phyloP scores from a whole-genome alignment of 2,797 vertebrate genomes.

The Lophotriccus pileatus region DNA sequence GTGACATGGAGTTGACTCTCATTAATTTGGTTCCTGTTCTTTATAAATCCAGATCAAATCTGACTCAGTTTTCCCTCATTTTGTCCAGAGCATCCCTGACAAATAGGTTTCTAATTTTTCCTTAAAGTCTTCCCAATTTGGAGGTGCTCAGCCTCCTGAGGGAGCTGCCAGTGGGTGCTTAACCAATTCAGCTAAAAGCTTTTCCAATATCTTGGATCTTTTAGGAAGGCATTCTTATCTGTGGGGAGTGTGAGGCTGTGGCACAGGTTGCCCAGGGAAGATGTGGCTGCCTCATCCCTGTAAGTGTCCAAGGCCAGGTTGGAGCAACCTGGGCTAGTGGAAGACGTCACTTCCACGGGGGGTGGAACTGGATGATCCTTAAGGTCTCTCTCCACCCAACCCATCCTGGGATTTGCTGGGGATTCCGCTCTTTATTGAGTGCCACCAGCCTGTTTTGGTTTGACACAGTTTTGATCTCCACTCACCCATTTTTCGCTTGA shows the following conservation, averaged over 20 bases:
- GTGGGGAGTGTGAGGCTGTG: background rate
- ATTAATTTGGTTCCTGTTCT: background rate
- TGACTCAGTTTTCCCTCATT: background rate
- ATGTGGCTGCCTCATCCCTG: background rate
- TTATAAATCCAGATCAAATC: background rate
- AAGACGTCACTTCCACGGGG: background rate
- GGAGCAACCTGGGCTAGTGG: accelerated
- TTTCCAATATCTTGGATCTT: background rate
- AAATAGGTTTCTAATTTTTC: background rate
- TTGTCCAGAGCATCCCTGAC: background rate
- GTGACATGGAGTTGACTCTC: background rate
- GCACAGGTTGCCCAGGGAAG: background rate
- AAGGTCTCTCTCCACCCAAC: background rate
- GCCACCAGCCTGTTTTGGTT: background rate
- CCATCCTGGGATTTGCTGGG: background rate
- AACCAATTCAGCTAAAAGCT: background rate
- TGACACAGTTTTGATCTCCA: background rate
- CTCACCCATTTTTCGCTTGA: accelerated
- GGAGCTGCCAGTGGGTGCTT: background rate
- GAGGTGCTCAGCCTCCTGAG: background rate
- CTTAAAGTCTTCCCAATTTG: background rate
- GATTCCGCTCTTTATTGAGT: background rate
- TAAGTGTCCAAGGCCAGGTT: background rate
- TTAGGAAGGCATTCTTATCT: background rate
- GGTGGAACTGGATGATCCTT: background rate